Evolutionary conservation across 1,140 invertebrate genomes (phyloP).

Genomic region (Leptinotarsa defecta): DNA sequence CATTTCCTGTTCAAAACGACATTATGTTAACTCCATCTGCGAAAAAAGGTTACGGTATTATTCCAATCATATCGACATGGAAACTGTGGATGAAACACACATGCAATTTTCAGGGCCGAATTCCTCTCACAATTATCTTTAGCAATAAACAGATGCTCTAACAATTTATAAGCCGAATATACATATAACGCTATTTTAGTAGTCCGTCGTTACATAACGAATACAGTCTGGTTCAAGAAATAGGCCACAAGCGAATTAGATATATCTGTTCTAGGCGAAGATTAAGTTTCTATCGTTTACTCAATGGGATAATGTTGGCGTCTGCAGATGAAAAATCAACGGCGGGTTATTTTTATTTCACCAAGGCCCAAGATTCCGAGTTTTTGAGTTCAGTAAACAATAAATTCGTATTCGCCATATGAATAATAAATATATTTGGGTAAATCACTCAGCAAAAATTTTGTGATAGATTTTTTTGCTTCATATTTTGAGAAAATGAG

Average conservation of each 20-base stretch:
- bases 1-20: constrained; percentile 1
- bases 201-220: constrained; percentile 21
- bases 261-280: constrained; percentile 13
- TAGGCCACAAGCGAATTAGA: constrained; percentile 19
- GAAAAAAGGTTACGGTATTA: background rate
- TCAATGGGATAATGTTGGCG: background rate
- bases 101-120: constrained; percentile 27
- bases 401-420: too few species aligned
- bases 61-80: constrained; percentile 10
- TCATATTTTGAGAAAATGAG: too few species aligned
- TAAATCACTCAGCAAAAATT: too few species aligned
- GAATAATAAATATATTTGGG: too few species aligned
- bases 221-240: constrained; percentile 21
- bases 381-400: too few species aligned
- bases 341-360: too few species aligned
- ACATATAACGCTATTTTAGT: constrained; percentile 28
- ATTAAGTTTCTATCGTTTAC: background rate
- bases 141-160: constrained; percentile 29
- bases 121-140: constrained; percentile 28
- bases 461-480: too few species aligned
- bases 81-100: constrained; percentile 21
- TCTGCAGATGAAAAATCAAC: background rate
- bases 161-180: constrained; percentile 29
- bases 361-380: too few species aligned
- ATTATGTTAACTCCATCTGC: background rate